Evolutionary conservation across 2,888 invertebrate species (phyloP), one percentile per base, ranked within the genome.

Genomic region (Entomobrya proxima): DNA sequence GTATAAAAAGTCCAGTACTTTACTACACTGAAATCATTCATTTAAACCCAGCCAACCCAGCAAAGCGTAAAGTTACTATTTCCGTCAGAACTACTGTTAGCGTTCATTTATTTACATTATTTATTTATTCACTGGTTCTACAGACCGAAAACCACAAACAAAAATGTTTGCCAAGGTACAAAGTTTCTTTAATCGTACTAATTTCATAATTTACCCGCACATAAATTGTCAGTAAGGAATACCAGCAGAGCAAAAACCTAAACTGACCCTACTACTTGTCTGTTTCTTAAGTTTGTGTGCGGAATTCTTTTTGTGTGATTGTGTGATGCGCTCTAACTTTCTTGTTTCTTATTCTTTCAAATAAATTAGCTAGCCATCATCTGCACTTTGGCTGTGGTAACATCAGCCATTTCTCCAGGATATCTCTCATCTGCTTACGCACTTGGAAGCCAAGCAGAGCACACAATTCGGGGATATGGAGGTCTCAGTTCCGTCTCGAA

Each of bases 401-500:
- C 88, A 40, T 82, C 84, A 40, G 87, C 86, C 47, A 58, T 78
- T 35, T 72, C 86, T 78, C 81, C 85, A 50, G 86, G 86, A 37
- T 86, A 86, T 64, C 35, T 86, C 35, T 84, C 84, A 18, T 74
- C 80, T 27, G 61, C 77, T 13, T 81, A 78, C 64, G 82, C 88
- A 15, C 83, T 87, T 58, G 88, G 88, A 81, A 44, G 50, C 21
- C 87, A 87, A 75, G 78, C 74, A 11, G 86, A 86, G 47, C 77
- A 82, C 52, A 88, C 87, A 47, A 61, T 87, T 47, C 85, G 88
- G 55, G 88, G 88, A 83, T 85, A 80, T 50, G 88, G 86, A 35
- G 88, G 88, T 78, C 81, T 88, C 32, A 84, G 84, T 76, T 84
- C 87, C 18, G 69, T 88, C 50, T 86, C 87, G 52, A 87, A 87